Evolutionary conservation across 2,797 vertebrate species (phyloP).

Genomic region (Ctenosaura bakeri): DNA sequence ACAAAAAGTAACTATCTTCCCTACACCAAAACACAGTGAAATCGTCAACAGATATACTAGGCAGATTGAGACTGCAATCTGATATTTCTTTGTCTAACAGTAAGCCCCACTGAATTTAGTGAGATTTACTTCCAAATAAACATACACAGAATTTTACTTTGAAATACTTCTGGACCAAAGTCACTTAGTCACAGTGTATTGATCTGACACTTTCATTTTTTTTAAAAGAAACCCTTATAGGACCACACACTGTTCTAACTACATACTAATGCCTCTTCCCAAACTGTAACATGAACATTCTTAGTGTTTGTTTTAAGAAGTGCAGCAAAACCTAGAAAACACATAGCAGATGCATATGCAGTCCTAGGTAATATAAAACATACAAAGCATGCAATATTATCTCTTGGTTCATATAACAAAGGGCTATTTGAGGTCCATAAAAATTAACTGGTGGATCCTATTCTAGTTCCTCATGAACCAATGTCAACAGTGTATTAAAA

Average conservation of each 20-base stretch:
- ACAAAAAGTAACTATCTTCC: conserved; percentile 53
- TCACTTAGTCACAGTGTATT: conserved; percentile 56
- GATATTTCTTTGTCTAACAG: background rate
- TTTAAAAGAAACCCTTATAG: conserved; percentile 39
- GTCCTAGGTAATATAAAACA: conserved; percentile 63
- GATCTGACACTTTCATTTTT: conserved; percentile 39
- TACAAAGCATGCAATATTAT: conserved; percentile 65
- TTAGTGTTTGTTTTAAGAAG: conserved; percentile 43
- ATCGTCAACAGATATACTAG: conserved; percentile 55
- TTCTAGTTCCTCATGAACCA: conserved; percentile 39
- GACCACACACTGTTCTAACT: conserved; percentile 31
- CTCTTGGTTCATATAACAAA: conserved; percentile 49
- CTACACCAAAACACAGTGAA: conserved; percentile 71
- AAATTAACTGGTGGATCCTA: conserved; percentile 30
- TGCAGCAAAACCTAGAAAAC: conserved; percentile 27
- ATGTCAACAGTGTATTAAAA: conserved; percentile 30
- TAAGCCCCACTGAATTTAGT: background rate
- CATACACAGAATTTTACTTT: conserved; percentile 17
- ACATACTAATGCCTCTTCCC: conserved; percentile 40
- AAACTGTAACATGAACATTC: conserved; percentile 50
- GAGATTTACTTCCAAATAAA: conserved; percentile 62
- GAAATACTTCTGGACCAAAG: conserved; percentile 51
- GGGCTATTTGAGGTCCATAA: conserved; percentile 47
- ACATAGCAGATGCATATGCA: conserved; percentile 37
- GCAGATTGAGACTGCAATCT: conserved; percentile 60